Conservation (phyloP, 2,113 vertebrate species). For the Rana temporaria region DNA sequence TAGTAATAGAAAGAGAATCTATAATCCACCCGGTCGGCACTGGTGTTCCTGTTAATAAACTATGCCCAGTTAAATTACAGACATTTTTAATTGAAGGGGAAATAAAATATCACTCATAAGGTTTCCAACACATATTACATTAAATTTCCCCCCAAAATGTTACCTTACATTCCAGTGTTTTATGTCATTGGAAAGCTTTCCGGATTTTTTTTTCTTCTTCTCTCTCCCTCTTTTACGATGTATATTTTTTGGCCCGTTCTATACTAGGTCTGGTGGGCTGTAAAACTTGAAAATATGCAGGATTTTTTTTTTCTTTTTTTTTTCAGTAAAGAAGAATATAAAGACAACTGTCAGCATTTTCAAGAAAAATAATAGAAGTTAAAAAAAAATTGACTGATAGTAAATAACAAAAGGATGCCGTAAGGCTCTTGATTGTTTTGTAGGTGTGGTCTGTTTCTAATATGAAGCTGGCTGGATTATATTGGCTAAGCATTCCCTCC, state of each 20-base stretch:
- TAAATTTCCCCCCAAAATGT: conserved; percentile 25
- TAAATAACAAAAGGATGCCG: too few relatives aligned
- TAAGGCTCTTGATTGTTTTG: too few relatives aligned
- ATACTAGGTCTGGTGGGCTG: conserved; percentile 36
- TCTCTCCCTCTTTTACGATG: conserved; percentile 35
- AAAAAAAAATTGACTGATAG: not conserved
- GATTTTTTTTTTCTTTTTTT: not conserved
- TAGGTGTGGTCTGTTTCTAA: too few relatives aligned
- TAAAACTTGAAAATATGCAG: conserved; percentile 28
- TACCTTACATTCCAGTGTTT: conserved; percentile 49
- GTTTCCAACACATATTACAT: conserved; percentile 42
- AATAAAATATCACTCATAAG: conserved; percentile 31
- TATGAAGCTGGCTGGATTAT: too few relatives aligned
- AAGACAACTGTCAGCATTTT: not conserved
- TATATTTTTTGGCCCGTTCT: conserved; percentile 45
- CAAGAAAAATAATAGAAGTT: not conserved
- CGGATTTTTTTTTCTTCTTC: conserved; percentile 18
- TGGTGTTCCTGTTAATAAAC: conserved; percentile 17
- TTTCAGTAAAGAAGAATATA: not conserved
- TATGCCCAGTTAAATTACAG: not conserved
- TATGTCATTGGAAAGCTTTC: conserved; percentile 52
- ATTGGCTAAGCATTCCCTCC: too few relatives aligned
- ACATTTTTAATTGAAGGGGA: conserved; percentile 43
- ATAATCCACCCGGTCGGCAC: not conserved
- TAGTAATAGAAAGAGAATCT: not conserved